Conservation (phyloP, 2,888 invertebrate species). For the Agrotis segetum region DNA sequence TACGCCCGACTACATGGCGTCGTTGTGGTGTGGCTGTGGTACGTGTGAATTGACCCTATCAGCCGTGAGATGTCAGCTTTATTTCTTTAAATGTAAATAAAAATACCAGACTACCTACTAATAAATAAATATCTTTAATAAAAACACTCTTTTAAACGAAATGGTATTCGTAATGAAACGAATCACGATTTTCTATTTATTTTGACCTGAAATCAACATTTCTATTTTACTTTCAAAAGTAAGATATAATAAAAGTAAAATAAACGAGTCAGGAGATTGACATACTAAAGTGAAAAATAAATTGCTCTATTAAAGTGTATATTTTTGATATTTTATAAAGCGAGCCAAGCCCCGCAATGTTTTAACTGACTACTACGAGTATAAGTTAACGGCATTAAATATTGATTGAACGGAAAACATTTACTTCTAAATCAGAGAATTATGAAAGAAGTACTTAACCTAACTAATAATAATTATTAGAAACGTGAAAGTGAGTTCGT, state of each 20-base stretch:
- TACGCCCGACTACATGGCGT: too few species aligned
- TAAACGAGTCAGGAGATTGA: conserved; percentile 28
- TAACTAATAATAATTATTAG: too few species aligned
- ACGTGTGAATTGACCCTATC: too few species aligned
- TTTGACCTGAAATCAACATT: background rate
- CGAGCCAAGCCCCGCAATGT: conserved; percentile 10
- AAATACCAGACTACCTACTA: background rate
- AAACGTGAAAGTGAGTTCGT: too few species aligned
- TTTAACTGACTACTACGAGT: conserved; percentile 28
- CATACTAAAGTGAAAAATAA: conserved; percentile 33
- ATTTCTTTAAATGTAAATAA: background rate
- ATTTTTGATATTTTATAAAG: conserved; percentile 32
- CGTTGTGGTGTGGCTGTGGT: too few species aligned
- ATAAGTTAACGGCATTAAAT: conserved; percentile 31
- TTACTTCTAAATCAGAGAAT: background rate
- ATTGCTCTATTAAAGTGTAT: conserved; percentile 26
- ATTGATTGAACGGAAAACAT: background rate
- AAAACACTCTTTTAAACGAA: background rate
- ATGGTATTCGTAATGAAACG: background rate
- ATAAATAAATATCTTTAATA: background rate
- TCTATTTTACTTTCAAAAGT: background rate
- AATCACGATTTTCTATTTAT: background rate
- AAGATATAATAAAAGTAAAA: conserved; percentile 18
- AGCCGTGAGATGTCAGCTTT: too few species aligned
- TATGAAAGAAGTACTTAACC: too few species aligned